These are phyloP conservation scores for Proteles cristata DNA, from an alignment of 2,113 vertebrate species.

Conservation along the genomic window DNA sequence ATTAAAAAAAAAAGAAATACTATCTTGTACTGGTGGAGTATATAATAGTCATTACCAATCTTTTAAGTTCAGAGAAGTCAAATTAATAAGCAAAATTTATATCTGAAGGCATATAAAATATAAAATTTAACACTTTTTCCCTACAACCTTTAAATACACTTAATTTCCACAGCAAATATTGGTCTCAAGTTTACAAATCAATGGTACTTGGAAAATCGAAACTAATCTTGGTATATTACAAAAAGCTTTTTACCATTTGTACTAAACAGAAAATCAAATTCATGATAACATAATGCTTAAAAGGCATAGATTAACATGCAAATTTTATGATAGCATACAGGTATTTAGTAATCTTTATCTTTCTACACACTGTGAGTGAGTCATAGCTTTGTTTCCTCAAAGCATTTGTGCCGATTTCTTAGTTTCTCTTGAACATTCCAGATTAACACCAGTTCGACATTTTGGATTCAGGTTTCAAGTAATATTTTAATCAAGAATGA, in stretches of 20 bases:
- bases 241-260: neutral
- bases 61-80: neutral
- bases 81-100: neutral
- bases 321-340: neutral
- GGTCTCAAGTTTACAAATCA: neutral
- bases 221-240: neutral
- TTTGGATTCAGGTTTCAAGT: neutral
- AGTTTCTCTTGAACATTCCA: neutral
- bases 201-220: neutral
- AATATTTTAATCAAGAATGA: neutral
- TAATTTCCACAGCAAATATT: neutral
- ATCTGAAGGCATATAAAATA: neutral
- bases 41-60: neutral
- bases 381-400: neutral
- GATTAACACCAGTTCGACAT: neutral
- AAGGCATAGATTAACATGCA: neutral
- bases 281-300: neutral
- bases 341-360: neutral
- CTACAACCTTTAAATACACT: neutral
- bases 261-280: slow-evolving; percentile 29
- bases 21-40: neutral
- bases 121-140: neutral
- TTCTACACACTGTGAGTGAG: neutral
- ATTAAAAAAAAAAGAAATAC: neutral
- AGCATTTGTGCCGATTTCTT: neutral